Evolutionary conservation across 1,140 invertebrate genomes (phyloP).

Genomic region (Drosophila pectinifera): DNA sequence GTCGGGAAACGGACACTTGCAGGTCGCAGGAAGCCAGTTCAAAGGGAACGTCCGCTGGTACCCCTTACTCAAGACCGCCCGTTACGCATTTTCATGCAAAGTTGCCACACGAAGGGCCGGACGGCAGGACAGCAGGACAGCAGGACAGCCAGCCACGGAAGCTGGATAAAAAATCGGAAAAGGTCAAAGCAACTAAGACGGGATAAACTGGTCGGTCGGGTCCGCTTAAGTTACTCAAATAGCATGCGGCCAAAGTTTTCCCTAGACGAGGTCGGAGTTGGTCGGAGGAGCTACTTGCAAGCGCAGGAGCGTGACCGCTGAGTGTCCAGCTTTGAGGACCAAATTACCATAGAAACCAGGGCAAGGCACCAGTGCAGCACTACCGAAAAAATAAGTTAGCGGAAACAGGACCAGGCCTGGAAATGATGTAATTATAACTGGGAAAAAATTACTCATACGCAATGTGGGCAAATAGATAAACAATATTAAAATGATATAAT

Average conservation of each 20-base stretch:
- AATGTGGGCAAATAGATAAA: too few relatives aligned
- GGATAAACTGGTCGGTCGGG: conserved; percentile 58
- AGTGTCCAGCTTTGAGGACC: too few relatives aligned
- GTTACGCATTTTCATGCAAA: conserved; percentile 59
- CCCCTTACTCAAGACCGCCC: background rate
- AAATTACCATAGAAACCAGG: background rate
- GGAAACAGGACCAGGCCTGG: background rate
- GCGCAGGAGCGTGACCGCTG: conserved; percentile 8
- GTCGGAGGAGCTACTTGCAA: conserved; percentile 1
- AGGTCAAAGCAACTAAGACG: conserved; percentile 76
- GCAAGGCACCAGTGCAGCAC: background rate
- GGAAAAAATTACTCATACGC: too few relatives aligned
- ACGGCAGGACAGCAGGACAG: background rate
- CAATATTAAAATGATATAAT: too few relatives aligned
- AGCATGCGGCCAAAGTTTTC: conserved; percentile 68
- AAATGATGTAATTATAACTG: too few relatives aligned
- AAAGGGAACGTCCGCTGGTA: conserved; percentile 4
- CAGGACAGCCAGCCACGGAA: too few relatives aligned
- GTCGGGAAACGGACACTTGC: conserved; percentile 15
- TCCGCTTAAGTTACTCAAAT: conserved; percentile 72
- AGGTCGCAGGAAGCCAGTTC: conserved; percentile 49
- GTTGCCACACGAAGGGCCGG: conserved; percentile 34
- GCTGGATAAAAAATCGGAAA: conserved; percentile 36
- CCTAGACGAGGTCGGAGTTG: conserved; percentile 3
- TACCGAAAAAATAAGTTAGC: background rate